Evolutionary conservation across 2,888 invertebrate species (phyloP).

Genomic region (Timema podura): DNA sequence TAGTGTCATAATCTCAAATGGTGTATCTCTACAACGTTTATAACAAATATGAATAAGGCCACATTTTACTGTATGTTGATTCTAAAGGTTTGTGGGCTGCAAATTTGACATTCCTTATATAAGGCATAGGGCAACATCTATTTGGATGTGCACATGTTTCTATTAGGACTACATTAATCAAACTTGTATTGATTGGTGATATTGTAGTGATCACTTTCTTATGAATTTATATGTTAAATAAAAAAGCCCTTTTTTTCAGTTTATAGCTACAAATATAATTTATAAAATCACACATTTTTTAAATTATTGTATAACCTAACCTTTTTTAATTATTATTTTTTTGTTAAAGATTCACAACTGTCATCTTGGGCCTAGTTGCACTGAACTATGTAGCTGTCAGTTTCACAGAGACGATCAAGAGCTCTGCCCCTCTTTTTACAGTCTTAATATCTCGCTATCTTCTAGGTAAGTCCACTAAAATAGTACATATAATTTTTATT

Average conservation of each 20-base stretch:
- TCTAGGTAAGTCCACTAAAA: constrained; percentile 47
- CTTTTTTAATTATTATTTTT: constrained; percentile 25
- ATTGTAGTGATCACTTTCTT: too few species aligned
- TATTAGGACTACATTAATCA: too few species aligned
- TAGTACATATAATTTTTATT: background rate
- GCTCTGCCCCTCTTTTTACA: constrained; percentile 74
- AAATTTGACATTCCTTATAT: too few species aligned
- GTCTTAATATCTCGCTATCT: constrained; percentile 66
- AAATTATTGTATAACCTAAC: background rate
- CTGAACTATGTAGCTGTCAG: constrained; percentile 75
- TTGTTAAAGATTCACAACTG: constrained; percentile 61
- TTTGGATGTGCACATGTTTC: too few species aligned
- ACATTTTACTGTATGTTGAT: too few species aligned
- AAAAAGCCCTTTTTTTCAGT: background rate
- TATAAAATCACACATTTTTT: background rate
- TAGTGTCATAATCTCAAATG: too few species aligned
- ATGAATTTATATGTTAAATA: too few species aligned
- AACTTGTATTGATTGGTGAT: too few species aligned
- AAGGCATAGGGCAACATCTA: too few species aligned
- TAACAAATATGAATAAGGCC: too few species aligned
- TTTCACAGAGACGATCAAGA: constrained; percentile 77
- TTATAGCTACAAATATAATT: background rate
- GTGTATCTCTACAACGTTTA: too few species aligned
- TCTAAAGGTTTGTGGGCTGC: too few species aligned
- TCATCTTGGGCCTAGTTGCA: constrained; percentile 67